Evolutionary conservation across 1,140 invertebrate genomes (phyloP).

Genomic region (Melipona quadrifasciata): DNA sequence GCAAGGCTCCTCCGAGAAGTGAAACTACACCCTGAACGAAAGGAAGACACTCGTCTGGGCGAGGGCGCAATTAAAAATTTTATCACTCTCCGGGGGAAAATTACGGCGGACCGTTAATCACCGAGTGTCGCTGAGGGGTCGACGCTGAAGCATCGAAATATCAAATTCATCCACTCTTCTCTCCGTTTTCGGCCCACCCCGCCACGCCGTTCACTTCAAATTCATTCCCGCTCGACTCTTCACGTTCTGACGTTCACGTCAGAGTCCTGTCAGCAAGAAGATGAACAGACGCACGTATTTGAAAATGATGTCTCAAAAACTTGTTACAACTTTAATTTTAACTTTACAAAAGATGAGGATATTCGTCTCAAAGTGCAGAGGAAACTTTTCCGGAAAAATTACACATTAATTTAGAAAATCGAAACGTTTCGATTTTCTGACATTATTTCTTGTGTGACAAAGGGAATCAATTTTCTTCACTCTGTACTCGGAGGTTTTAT

Average conservation of each 20-base stretch:
- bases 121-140: not conserved
- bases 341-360: too few species aligned
- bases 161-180: not conserved
- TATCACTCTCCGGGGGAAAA: not conserved
- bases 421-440: too few species aligned
- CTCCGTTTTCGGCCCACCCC: not conserved
- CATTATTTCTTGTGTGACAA: too few species aligned
- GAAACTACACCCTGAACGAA: not conserved
- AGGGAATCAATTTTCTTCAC: too few species aligned
- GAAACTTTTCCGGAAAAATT: too few species aligned
- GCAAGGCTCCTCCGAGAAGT: not conserved
- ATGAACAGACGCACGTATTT: not conserved
- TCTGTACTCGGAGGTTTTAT: not conserved
- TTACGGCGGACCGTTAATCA: slow-evolving; percentile 13
- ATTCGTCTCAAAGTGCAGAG: too few species aligned
- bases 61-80: slow-evolving; percentile 22
- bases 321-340: too few species aligned
- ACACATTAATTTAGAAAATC: too few species aligned
- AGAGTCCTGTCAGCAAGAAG: not conserved
- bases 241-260: not conserved
- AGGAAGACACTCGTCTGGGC: not conserved
- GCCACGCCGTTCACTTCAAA: not conserved
- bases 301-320: not conserved
- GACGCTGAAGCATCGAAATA: not conserved
- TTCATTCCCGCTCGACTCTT: not conserved